Evolutionary conservation across 2,888 invertebrate species (phyloP).

Genomic region (Congeria kusceri): DNA sequence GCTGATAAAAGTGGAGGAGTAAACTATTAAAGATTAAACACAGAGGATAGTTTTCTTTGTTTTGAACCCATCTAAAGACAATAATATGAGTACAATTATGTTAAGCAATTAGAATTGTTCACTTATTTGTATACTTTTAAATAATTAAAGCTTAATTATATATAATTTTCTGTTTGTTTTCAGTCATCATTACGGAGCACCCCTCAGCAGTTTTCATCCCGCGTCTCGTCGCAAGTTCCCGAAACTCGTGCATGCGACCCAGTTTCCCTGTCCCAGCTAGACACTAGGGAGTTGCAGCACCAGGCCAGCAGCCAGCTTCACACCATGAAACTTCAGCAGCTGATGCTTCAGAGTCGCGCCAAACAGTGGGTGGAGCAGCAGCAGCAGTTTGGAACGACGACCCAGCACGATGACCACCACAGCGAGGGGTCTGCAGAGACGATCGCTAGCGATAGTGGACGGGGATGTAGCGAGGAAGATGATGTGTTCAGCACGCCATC

Average conservation of each 20-base stretch:
- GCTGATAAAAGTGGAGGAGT: too few species aligned
- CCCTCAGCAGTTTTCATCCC: constrained; percentile 16
- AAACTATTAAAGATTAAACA: too few species aligned
- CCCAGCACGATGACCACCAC: constrained; percentile 74
- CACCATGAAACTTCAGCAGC: constrained; percentile 51
- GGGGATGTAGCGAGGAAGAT: constrained; percentile 82
- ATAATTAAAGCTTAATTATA: background rate
- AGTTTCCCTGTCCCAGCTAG: constrained; percentile 3
- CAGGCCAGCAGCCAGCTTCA: constrained; percentile 57
- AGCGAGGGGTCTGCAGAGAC: constrained; percentile 81
- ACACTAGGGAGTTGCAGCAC: constrained; percentile 52
- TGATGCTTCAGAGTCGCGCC: constrained; percentile 56
- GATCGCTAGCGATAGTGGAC: constrained; percentile 81
- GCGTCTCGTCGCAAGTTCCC: constrained; percentile 16
- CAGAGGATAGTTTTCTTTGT: too few species aligned
- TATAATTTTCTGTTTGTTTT: constrained; percentile 17
- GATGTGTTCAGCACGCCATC: constrained; percentile 69
- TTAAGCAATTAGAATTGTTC: too few species aligned
- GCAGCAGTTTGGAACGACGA: constrained; percentile 34
- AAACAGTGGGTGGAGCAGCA: constrained; percentile 63
- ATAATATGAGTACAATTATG: too few species aligned
- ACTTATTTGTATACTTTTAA: too few species aligned
- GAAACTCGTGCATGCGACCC: background rate
- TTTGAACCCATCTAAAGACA: too few species aligned
- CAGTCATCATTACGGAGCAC: constrained; percentile 45